Conservation (phyloP, 2,113 vertebrate genomes). For the Cyphomyrus plagiostoma region DNA sequence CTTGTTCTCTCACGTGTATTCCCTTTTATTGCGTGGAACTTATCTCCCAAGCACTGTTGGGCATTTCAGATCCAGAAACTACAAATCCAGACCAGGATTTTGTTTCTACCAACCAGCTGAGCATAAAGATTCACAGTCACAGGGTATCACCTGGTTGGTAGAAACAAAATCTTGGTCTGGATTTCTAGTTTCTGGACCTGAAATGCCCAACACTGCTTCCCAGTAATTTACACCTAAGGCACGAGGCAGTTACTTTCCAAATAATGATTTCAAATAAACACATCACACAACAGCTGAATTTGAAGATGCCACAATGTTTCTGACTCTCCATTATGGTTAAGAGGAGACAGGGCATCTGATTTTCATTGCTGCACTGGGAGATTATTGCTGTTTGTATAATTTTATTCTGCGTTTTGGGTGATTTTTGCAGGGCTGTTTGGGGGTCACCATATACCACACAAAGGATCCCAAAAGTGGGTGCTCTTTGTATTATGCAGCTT, state of each 20-base stretch:
- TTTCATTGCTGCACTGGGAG: not conserved
- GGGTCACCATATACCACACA: not conserved
- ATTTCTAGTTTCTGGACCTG: no score
- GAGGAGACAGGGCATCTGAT: not conserved
- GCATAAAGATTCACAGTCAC: no score
- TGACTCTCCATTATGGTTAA: not conserved
- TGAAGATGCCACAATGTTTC: not conserved
- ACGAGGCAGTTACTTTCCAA: not conserved
- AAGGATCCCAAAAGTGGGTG: not conserved
- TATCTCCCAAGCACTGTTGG: not conserved
- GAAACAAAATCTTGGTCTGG: no score
- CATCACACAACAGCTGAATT: not conserved
- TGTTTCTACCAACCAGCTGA: no score
- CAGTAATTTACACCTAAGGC: not conserved
- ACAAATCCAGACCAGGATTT: no score
- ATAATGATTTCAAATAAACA: conserved; percentile 6
- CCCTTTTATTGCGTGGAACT: not conserved
- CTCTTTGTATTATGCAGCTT: not conserved
- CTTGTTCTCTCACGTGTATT: not conserved
- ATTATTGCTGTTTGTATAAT: not conserved
- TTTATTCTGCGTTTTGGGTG: not conserved
- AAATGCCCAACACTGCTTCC: not conserved
- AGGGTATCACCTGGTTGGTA: no score
- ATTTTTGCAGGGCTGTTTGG: not conserved
- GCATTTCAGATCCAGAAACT: no score